These are phyloP conservation scores for Caenorhabditis remanei DNA, from an alignment of 1,140 invertebrate species.

Conservation along the genomic window DNA sequence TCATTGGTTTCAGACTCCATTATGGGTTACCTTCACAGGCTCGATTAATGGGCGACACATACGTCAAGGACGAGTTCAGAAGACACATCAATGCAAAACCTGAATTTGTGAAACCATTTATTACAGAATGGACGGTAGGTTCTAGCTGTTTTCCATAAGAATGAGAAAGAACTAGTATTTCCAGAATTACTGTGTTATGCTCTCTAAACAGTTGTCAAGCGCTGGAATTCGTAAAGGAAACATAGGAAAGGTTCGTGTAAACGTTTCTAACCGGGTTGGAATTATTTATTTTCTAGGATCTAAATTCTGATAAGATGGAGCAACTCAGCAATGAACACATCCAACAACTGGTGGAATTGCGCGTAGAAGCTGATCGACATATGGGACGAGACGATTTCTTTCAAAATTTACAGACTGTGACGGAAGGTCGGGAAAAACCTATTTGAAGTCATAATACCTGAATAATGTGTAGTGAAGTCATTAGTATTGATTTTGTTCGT, in stretches of 20 bases:
- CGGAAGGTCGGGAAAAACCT: neutral
- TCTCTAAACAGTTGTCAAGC: constrained; percentile 73
- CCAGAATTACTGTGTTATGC: constrained; percentile 73
- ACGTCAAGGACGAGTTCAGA: constrained; percentile 79
- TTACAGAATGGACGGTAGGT: constrained; percentile 79
- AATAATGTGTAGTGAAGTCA: neutral
- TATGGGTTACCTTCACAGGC: constrained; percentile 78
- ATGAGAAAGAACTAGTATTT: constrained; percentile 1
- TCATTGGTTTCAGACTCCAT: constrained; percentile 65
- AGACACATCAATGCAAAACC: constrained; percentile 77
- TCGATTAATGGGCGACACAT: constrained; percentile 78
- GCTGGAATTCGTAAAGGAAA: constrained; percentile 62
- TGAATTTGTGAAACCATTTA: constrained; percentile 78
- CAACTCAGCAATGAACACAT: constrained; percentile 72
- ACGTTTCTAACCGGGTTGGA: constrained; percentile 12
- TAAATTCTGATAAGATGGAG: constrained; percentile 61
- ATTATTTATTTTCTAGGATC: neutral
- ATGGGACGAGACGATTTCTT: constrained; percentile 49
- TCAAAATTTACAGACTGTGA: neutral
- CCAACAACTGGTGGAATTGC: constrained; percentile 71
- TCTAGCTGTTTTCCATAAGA: constrained; percentile 4
- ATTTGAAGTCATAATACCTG: neutral
- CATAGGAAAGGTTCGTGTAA: constrained; percentile 66
- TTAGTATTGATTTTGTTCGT: neutral
- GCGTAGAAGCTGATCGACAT: constrained; percentile 68